A percentile compares a stretch with the other conserved stretches of the same genome.
phyloP scores from a whole-genome alignment of 2,113 vertebrate species.

The Gymnocephalus cernua region DNA sequence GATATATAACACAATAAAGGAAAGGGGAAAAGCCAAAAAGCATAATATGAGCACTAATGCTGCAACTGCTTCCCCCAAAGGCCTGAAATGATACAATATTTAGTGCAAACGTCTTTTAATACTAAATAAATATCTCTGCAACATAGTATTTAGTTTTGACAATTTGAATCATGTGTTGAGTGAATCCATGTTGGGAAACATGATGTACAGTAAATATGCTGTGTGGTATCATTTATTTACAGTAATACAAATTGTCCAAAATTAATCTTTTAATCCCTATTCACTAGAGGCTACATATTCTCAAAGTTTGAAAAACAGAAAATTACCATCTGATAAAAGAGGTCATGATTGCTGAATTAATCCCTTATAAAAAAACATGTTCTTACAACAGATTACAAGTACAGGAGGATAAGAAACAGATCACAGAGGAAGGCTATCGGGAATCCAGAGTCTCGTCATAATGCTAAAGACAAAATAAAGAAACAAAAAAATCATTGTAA shows the following conservation, averaged over 20 bases:
- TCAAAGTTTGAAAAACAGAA: constrained; percentile 75
- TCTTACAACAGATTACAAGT: constrained; percentile 78
- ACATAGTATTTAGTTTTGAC: not conserved
- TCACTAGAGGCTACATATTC: constrained; percentile 70
- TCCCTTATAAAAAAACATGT: constrained; percentile 83
- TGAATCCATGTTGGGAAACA: constrained; percentile 42
- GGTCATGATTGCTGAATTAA: constrained; percentile 84
- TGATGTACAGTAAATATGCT: constrained; percentile 35
- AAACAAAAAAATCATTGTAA: not conserved
- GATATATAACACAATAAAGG: too few species aligned
- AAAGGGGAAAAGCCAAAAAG: too few species aligned
- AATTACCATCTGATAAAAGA: constrained; percentile 79
- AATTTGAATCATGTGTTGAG: not conserved
- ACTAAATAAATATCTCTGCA: constrained; percentile 10
- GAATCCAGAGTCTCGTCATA: constrained; percentile 10
- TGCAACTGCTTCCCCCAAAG: not conserved
- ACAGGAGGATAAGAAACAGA: constrained; percentile 64
- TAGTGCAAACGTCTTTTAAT: not conserved
- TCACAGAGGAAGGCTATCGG: constrained; percentile 14
- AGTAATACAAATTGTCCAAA: constrained; percentile 53
- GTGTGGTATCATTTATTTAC: constrained; percentile 56
- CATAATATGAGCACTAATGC: not conserved
- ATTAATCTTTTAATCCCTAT: constrained; percentile 79
- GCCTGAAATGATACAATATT: constrained; percentile 22
- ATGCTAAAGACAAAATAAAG: constrained; percentile 31